phyloP scores from a whole-genome alignment of 2,113 vertebrate genomes.

The Bos javanicus region DNA sequence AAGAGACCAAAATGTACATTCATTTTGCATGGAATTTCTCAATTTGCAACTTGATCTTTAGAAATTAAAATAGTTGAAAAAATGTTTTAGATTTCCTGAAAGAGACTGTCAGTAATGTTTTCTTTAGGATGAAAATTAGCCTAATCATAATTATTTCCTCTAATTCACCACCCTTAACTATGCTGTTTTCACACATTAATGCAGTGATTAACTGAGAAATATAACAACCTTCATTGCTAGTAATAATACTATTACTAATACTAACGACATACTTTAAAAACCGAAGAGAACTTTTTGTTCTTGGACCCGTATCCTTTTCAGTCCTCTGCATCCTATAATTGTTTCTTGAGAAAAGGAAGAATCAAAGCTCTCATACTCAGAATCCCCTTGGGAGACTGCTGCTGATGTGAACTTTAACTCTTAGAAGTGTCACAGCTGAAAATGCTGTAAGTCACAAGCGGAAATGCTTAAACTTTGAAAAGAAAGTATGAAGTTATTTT shows the following conservation, averaged over 20 bases:
- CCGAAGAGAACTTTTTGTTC: neutral
- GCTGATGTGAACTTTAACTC: neutral
- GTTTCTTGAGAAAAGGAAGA: conserved; percentile 6
- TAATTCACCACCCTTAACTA: neutral
- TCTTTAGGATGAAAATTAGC: neutral
- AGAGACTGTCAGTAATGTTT: neutral
- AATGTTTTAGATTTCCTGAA: neutral
- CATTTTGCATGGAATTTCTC: neutral
- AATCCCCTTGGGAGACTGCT: neutral
- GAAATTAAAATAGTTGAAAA: neutral
- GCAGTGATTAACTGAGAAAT: neutral
- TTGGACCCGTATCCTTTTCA: neutral
- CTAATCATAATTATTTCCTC: neutral
- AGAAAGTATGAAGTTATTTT: neutral
- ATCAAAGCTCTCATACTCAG: neutral
- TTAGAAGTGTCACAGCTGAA: neutral
- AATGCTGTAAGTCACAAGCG: neutral
- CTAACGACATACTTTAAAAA: neutral
- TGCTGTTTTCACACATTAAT: neutral
- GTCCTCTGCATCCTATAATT: neutral
- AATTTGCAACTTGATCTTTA: neutral
- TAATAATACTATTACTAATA: neutral
- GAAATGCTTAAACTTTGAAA: neutral
- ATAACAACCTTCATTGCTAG: neutral
- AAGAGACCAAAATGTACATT: neutral